Base-by-base conservation (phyloP, 2,113 vertebrate genomes). In the Scolopax mira region DNA sequence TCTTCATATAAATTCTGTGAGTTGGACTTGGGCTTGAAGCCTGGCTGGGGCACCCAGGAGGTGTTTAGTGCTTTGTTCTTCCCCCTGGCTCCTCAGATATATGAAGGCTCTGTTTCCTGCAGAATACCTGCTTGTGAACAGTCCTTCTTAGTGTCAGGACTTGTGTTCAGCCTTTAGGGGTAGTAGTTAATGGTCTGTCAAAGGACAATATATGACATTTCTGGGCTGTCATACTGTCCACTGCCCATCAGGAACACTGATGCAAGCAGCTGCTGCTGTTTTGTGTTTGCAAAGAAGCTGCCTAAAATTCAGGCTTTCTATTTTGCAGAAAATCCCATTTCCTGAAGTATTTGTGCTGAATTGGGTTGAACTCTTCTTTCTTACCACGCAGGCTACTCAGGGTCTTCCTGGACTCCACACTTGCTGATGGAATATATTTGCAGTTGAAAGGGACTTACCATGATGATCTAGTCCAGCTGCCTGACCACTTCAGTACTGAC, bases 321-420 rank as follows among this genome's bases (percentile, higher is more conserved):
- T 65, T 90, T 77, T 75, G 48, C 19, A 78, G 60, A 58, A 79
- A 78, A 77, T 73, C 19, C 2, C 2, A 4, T 73, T 73, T 73
- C 10, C 27, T 85, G 44, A 55, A 51, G 18, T 33, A 60, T 78
- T 58, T 55, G 5, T 93, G 35, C 31, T 55, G 42, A 57, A 52
- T 18, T 72, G 16, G 16, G 35, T 52, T 19, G 2, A 54, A 65
- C 5, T 1, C 6, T 75, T 27, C 46, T 48, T 33, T 55, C 9
- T 65, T 49, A 25, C 6, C 3, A 13, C 65, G 55, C 0, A 0
- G 37, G 4, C 21, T 18, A 11, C 15, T 41, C 5, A 5, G 7
- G 19, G 17, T 7, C 8, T 78, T 78, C 64, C 21, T 77, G 39
- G 27, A 28, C 18, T 66, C 28, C 62, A 37, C 10, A 3, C 27